Evolutionary conservation across 2,113 vertebrate species (phyloP), one percentile per base, ranked within the genome.

Genomic region (Rhinolophus sinicus): DNA sequence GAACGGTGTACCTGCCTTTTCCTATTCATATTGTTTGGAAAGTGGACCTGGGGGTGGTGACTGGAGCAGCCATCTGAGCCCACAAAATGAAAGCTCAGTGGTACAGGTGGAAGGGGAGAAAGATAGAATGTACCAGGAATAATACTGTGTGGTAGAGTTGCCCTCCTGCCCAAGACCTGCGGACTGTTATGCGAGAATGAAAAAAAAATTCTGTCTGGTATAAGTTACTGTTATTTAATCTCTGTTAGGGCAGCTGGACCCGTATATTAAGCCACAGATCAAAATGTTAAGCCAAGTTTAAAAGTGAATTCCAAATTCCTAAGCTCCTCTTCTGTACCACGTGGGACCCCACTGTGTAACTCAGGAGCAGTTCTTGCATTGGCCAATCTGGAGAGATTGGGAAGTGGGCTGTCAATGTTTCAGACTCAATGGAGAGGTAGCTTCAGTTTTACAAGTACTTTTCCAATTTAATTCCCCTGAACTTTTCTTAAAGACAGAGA

Each of bases 401-500:
- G 33, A 90, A 95, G 70, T 33, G 60, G 64, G 30, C 35, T 86
- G 38, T 38, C 47, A n/a, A 1, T 77, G 26, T 70, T 87, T 91
- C 75, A 78, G 72, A 95, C 33, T 82, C 73, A 14, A 54, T 5
- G 19, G 18, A 76, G 76, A 87, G 44, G 52, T 40, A 26, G 73
- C 28, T 78, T 92, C 40, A 30, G 83, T 60, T 58, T 80, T 26
- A 40, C 12, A 87, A 35, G 21, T 62, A 28, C 58, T 87, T 40
- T 88, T 33, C 75, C 14, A 78, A 77, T 54, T 64, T 75, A 76
- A 72, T 90, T 89, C n/a, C 21, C 26, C 33, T 76, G 44, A 50
- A 89, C 86, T 69, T 58, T 93, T 81, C 44, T 83, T 82, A 86
- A 75, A 95, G 92, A 89, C 87, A 81, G 60, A 85, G 62, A 44